Evolutionary conservation across 2,888 invertebrate species (phyloP), one percentile per base, ranked within the genome.

Genomic region (Autographa pulchrina): DNA sequence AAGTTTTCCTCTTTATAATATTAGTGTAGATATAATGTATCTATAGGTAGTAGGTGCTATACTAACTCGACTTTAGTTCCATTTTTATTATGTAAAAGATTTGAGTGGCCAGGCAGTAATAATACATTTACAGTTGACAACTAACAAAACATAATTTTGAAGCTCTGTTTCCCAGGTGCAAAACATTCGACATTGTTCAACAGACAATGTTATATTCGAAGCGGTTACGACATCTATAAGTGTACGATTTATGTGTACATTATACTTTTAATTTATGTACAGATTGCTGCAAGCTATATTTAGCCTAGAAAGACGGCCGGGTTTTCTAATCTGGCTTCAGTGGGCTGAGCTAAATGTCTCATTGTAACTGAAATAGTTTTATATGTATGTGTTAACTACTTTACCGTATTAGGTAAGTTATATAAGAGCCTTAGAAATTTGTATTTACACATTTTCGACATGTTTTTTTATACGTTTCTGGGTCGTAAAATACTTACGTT

Each of bases 401-500:
- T 7, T 7, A 16, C 48, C 48, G n/a, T 48, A 48, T 48, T 48
- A 1, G 48, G 48, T 16, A 8, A 48, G 43, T 14, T 14, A 14
- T 43, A 25, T 25, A 25, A 25, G 25, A 25, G 25, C 25, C 3
- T 13, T 43, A 14, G 2, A 14, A 14, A 14, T n/a, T n/a, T 43
- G 14, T 3, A 41, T 11, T 41, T 1, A 14, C 16, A 14, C 3
- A 14, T 43, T 16, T 43, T 43, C 13, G 9, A 41, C 2, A 41
- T 41, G 2, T 5, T 2, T 16, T 14, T 5, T 43, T 14, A 16
- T 43, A 16, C 14, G 16, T 16, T 16, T 14, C 16, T 48, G 16
- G 16, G 48, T 48, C n/a, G 5, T 54, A 14, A 7, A 0, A 74
- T 79, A 91, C 94, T 96, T 92, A 97, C 97, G 96, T 96, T 75